phyloP scores from a whole-genome alignment of 2,113 vertebrate genomes.

The Isichthys henryi region DNA sequence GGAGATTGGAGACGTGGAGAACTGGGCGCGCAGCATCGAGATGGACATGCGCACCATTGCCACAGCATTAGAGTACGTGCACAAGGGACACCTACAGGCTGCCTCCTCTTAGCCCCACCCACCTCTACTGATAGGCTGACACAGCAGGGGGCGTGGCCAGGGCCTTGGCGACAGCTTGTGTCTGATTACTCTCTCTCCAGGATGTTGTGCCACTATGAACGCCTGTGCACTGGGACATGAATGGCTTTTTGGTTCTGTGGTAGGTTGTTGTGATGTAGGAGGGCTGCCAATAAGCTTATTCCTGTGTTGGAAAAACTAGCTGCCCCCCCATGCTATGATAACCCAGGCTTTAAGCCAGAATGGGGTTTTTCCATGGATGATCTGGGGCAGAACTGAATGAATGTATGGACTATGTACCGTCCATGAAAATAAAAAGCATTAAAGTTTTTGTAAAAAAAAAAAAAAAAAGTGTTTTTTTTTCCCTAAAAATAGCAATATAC shows the following conservation, averaged over 20 bases:
- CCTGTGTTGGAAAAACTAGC: background rate
- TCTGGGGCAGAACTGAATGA: background rate
- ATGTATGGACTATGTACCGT: background rate
- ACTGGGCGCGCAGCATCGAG: constrained; percentile 93
- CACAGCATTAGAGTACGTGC: constrained; percentile 84
- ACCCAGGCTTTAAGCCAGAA: background rate
- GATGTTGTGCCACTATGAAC: background rate
- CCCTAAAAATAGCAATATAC: background rate
- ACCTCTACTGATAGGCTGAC: background rate
- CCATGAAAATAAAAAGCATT: background rate
- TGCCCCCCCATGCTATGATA: background rate
- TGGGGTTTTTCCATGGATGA: background rate
- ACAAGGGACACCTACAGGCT: constrained; percentile 82
- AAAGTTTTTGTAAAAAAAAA: background rate
- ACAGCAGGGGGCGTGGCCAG: background rate
- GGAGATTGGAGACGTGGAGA: constrained; percentile 96
- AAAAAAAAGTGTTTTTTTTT: background rate
- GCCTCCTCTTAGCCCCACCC: constrained; percentile 55
- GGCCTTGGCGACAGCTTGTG: background rate
- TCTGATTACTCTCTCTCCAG: background rate
- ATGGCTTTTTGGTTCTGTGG: background rate
- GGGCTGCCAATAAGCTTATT: background rate
- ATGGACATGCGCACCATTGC: constrained; percentile 94
- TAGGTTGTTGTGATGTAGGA: background rate
- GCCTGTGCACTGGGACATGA: background rate